A percentile compares a stretch with the other conserved stretches of the same genome.
phyloP scores from a whole-genome alignment of 2,888 invertebrate species.

The Pachycephus smyrnensis region DNA sequence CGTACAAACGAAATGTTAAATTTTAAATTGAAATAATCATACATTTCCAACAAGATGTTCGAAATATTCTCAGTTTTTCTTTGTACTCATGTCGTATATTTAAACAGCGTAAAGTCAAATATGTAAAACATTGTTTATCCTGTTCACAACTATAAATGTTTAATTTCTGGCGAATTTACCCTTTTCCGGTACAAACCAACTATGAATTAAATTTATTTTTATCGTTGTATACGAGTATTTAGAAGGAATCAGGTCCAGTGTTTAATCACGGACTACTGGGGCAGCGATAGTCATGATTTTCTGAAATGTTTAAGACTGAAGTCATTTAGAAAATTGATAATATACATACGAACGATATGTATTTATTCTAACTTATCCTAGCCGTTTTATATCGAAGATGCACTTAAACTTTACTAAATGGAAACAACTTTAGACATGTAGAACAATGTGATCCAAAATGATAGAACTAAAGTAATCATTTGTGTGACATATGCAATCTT shows the following conservation, averaged over 20 bases:
- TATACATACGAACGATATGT: background rate
- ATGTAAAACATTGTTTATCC: background rate
- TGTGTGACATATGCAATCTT: background rate
- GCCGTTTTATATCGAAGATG: background rate
- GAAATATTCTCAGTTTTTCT: background rate
- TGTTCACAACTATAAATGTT: background rate
- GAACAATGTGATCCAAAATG: background rate
- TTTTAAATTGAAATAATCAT: background rate
- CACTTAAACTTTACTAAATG: background rate
- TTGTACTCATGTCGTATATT: background rate
- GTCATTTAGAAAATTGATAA: background rate
- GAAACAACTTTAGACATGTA: background rate
- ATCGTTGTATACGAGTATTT: background rate
- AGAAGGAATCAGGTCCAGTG: background rate
- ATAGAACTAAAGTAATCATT: background rate
- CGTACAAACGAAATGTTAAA: background rate
- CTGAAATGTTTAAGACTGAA: background rate
- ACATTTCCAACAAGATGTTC: too few relatives aligned
- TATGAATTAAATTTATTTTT: background rate
- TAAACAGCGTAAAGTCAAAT: background rate
- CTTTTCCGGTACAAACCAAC: background rate
- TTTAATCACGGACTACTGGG: background rate
- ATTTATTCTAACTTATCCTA: background rate
- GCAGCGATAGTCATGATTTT: background rate
- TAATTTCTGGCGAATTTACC: background rate